Evolutionary conservation across 2,797 vertebrate genomes (phyloP).

Genomic region (Pseudotriccus pelzelni): DNA sequence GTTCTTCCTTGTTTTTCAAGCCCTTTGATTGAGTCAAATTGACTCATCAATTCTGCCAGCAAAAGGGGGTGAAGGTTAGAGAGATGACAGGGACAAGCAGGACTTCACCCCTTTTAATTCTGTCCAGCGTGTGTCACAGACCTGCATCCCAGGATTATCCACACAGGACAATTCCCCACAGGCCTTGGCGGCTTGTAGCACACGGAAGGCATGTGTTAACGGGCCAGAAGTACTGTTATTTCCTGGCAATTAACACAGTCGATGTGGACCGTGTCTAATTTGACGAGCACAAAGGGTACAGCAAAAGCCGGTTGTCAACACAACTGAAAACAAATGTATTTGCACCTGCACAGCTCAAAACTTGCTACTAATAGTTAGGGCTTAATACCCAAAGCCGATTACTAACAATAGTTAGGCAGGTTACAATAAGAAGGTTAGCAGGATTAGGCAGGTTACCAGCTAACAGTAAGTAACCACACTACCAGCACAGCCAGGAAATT

Average conservation of each 20-base stretch:
- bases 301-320: not conserved
- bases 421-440: not conserved
- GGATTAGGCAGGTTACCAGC: not conserved
- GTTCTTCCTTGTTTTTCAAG: not conserved
- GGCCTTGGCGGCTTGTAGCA: not conserved
- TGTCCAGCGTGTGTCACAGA: not conserved
- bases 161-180: not conserved
- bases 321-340: not conserved
- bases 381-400: not conserved
- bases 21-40: not conserved
- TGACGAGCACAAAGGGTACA: accelerated
- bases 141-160: not conserved
- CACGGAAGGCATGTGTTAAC: not conserved
- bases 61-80: not conserved
- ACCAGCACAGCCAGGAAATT: not conserved
- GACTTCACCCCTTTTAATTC: not conserved
- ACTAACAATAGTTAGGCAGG: slow-evolving; percentile 26
- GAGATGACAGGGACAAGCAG: not conserved
- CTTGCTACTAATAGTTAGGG: not conserved
- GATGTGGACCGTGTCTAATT: not conserved
- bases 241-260: not conserved
- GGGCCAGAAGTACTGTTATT: not conserved
- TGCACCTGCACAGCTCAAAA: not conserved
- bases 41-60: not conserved
- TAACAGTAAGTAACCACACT: not conserved